Conservation (phyloP, 2,888 invertebrate species). For the Apodemia zela region DNA sequence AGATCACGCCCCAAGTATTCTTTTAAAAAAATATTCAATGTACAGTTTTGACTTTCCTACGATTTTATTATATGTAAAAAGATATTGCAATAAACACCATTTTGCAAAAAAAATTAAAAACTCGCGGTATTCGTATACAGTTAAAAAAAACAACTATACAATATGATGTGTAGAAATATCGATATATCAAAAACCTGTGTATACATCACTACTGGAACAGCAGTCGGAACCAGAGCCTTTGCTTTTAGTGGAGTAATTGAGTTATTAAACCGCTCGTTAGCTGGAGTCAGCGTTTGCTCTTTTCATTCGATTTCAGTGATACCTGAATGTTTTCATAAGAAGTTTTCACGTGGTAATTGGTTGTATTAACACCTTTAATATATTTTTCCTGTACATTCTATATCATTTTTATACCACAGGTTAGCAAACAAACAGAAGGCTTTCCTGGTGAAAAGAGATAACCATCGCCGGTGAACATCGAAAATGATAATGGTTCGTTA, state of each 20-base stretch:
- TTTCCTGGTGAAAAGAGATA: too few relatives aligned
- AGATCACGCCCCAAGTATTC: too few relatives aligned
- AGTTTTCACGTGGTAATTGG: slow-evolving; percentile 6
- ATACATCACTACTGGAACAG: slow-evolving; percentile 21
- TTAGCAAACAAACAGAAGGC: too few relatives aligned
- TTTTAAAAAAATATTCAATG: too few relatives aligned
- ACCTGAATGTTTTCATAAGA: background rate
- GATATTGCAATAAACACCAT: too few relatives aligned
- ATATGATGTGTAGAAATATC: background rate
- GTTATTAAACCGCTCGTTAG: slow-evolving; percentile 26
- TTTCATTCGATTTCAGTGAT: background rate
- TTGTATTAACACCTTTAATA: background rate
- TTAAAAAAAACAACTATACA: background rate
- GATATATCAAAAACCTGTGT: background rate
- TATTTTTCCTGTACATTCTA: too few relatives aligned
- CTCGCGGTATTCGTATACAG: background rate
- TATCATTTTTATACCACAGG: too few relatives aligned
- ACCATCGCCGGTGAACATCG: too few relatives aligned
- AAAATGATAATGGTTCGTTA: too few relatives aligned
- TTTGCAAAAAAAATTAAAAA: too few relatives aligned
- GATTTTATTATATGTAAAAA: too few relatives aligned
- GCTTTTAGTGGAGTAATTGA: slow-evolving; percentile 21
- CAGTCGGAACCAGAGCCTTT: slow-evolving; percentile 18
- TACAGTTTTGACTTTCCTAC: too few relatives aligned
- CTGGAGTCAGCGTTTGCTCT: slow-evolving; percentile 14